Evolutionary conservation across 2,797 vertebrate genomes (phyloP).

Genomic region (Botia kubotai): DNA sequence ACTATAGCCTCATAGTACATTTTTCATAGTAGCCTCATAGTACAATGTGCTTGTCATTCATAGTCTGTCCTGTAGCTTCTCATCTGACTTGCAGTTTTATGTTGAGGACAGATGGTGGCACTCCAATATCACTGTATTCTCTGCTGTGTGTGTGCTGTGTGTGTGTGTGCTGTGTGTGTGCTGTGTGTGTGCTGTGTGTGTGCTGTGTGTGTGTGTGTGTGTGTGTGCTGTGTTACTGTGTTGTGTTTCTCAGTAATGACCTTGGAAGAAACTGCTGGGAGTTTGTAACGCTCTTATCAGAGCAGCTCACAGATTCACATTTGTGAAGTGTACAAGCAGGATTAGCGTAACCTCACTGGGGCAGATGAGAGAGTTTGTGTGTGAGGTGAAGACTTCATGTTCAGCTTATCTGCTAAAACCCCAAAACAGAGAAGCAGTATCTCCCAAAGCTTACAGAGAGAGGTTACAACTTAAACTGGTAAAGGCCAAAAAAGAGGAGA

Average conservation of each 20-base stretch:
- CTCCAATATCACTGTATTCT: slow-evolving; percentile 47
- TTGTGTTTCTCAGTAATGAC: slow-evolving; percentile 8
- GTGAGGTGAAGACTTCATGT: neutral
- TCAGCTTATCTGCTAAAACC: neutral
- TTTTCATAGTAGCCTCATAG: neutral
- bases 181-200: neutral
- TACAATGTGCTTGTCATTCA: neutral
- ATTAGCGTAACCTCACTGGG: neutral
- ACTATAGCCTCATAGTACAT: neutral
- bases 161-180: slow-evolving; percentile 4
- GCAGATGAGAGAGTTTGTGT: neutral
- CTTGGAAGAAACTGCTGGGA: slow-evolving; percentile 8
- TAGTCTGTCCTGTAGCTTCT: neutral
- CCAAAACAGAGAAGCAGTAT: neutral
- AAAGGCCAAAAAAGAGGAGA: neutral
- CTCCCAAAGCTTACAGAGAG: slow-evolving; percentile 1
- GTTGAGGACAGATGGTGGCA: slow-evolving; percentile 57
- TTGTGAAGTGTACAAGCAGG: slow-evolving; percentile 11
- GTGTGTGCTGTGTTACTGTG: neutral
- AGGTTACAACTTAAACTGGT: neutral
- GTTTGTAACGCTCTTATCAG: slow-evolving; percentile 51
- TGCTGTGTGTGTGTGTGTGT: slow-evolving; percentile 7
- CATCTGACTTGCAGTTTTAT: slow-evolving; percentile 27
- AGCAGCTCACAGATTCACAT: slow-evolving; percentile 28
- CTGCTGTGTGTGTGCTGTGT: neutral